Evolutionary conservation across 2,113 vertebrate species (phyloP), one percentile per base, ranked within the genome.

Genomic region (Cranoglanis bouderius): DNA sequence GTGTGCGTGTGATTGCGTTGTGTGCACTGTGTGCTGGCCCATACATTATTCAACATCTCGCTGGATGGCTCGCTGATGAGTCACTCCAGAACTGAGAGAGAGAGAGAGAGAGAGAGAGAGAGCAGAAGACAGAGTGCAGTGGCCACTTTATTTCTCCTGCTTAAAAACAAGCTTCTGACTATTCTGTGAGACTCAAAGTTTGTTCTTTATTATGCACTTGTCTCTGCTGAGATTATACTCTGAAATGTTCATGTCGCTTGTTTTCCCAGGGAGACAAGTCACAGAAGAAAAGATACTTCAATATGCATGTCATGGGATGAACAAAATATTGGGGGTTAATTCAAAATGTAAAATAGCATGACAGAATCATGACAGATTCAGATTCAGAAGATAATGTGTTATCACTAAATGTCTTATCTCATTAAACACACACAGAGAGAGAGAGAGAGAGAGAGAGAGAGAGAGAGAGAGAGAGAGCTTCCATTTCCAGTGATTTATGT

Each of bases 31-130:
- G 85, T 70, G 78, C 78, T 88, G 67, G 84, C n/a, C 55, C 40
- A 91, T 91, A 77, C 89, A 91, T 91, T 91, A 91, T 91, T 91
- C 85, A 91, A 24, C 85, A 89, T 86, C 55, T 86, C 61, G 32
- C 87, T 88, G 81, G 74, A 89, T 87, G 85, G 87, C 67, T 88
- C 26, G 38, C 63, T 88, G 87, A 87, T 91, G 91, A 90, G 89
- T 77, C 82, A 87, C 82, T 74, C 40, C 84, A 65, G 81, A 63
- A 38, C 61, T 57, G 57, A 75, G 53, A 87, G 32, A 88, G 35
- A 43, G 63, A 77, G 84, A 88, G 70, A 74, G 55, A 12, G 26
- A 51, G 29, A 72, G 21, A 75, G 6, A 82, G 82, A 29, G 40
- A 59, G 80, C 53, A 82, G 35, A 59, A 82, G 80, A 59, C 19